phyloP scores from a whole-genome alignment of 2,888 invertebrate genomes.

The Sphaerophoria taeniata region DNA sequence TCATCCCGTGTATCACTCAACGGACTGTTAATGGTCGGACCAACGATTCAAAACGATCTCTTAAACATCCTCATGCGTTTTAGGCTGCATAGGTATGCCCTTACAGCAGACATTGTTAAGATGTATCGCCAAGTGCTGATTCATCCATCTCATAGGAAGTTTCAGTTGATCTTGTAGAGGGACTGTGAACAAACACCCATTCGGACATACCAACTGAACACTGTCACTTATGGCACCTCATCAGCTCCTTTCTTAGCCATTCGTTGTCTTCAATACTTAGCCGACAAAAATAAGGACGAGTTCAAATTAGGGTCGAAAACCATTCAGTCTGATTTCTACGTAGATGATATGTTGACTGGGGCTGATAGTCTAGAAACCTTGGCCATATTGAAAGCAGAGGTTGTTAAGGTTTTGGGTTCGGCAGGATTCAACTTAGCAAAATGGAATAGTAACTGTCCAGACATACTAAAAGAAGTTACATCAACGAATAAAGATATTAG shows the following conservation, averaged over 20 bases:
- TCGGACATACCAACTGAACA: neutral
- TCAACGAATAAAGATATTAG: neutral
- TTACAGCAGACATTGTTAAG: neutral
- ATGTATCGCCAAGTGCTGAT: neutral
- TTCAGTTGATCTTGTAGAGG: neutral
- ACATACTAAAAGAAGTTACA: conserved; percentile 50
- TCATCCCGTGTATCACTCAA: neutral
- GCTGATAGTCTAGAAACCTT: conserved; percentile 33
- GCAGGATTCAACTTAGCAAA: conserved; percentile 42
- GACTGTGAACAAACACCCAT: too few species aligned
- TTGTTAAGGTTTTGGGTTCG: neutral
- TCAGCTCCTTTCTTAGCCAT: conserved; percentile 9
- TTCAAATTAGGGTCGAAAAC: too few species aligned
- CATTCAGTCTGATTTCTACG: too few species aligned
- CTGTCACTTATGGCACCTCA: neutral
- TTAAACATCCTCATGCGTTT: neutral
- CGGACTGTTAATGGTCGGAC: neutral
- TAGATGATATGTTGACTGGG: conserved; percentile 37
- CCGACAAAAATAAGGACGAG: too few species aligned
- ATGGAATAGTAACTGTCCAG: conserved; percentile 69
- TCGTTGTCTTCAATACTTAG: neutral
- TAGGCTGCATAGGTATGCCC: neutral
- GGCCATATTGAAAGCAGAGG: conserved; percentile 1
- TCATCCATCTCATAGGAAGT: neutral
- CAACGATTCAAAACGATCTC: neutral